Conservation (phyloP, 2,797 vertebrate genomes). For the Hyperoplus lanceolatus region DNA sequence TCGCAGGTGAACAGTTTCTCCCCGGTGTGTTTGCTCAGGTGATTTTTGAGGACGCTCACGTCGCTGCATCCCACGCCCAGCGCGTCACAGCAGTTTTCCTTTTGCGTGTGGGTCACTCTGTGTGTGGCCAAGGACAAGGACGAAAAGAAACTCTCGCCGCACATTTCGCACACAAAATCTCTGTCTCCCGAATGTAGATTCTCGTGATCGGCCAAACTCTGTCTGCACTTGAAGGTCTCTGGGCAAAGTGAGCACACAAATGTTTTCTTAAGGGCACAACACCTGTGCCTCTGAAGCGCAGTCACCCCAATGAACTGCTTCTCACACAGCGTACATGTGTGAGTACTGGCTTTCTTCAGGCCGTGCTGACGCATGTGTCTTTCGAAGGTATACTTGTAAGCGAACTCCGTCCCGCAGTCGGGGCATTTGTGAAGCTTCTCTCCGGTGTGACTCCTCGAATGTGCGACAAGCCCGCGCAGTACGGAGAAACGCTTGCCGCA, state of each 20-base stretch:
- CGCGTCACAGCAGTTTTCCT: constrained; percentile 38
- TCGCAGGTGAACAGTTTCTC: constrained; percentile 64
- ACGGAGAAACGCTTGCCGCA: constrained; percentile 70
- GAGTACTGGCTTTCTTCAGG: constrained; percentile 9
- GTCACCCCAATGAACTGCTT: constrained; percentile 46
- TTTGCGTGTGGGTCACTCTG: constrained; percentile 55
- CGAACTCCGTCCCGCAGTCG: constrained; percentile 68
- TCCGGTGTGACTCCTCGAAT: constrained; percentile 65
- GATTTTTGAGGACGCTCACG: constrained; percentile 24
- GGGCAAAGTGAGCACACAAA: constrained; percentile 73
- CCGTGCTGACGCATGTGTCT: constrained; percentile 71
- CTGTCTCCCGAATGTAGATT: constrained; percentile 59
- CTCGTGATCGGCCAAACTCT: constrained; percentile 68
- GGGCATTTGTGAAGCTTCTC: constrained; percentile 68
- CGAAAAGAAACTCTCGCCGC: constrained; percentile 67
- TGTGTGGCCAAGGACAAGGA: constrained; percentile 53
- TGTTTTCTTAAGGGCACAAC: constrained; percentile 61
- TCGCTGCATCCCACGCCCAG: constrained; percentile 50
- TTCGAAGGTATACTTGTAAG: constrained; percentile 63
- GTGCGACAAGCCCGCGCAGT: constrained; percentile 52
- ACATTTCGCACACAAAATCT: constrained; percentile 66
- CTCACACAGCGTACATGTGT: constrained; percentile 64
- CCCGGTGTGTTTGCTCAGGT: constrained; percentile 52
- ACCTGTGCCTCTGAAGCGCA: constrained; percentile 67
- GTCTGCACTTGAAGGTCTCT: constrained; percentile 63